Evolutionary conservation across 2,888 invertebrate genomes (phyloP).

Genomic region (Neoscelio sp.): DNA sequence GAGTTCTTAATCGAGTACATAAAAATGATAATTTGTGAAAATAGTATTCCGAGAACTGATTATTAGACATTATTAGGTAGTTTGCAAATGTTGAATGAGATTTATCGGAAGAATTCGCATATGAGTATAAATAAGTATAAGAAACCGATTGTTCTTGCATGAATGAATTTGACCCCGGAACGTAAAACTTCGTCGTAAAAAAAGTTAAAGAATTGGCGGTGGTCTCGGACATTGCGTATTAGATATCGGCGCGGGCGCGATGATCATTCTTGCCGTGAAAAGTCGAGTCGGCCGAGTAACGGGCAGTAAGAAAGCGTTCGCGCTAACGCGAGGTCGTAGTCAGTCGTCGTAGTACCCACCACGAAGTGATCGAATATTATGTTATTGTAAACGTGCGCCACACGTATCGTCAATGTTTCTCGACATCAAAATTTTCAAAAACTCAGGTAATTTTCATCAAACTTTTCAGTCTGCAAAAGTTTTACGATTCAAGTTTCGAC

Average conservation of each 20-base stretch:
- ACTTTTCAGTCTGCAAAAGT: background rate
- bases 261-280: slow-evolving; percentile 73
- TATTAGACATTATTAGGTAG: too few relatives aligned
- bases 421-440: slow-evolving; percentile 38
- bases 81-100: too few relatives aligned
- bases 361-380: too few relatives aligned
- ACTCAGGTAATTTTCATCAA: slow-evolving; percentile 48
- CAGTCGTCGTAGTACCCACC: slow-evolving; percentile 44
- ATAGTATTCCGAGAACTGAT: too few relatives aligned
- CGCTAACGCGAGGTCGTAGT: slow-evolving; percentile 79
- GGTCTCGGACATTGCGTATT: slow-evolving; percentile 60
- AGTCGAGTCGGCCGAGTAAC: slow-evolving; percentile 75
- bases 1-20: too few relatives aligned
- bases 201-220: slow-evolving; percentile 57
- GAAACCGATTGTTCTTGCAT: slow-evolving; percentile 35
- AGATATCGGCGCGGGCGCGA: slow-evolving; percentile 70
- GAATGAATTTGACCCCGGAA: slow-evolving; percentile 51
- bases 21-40: too few relatives aligned
- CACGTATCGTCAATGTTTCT: slow-evolving; percentile 65
- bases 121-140: too few relatives aligned
- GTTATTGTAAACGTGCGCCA: slow-evolving; percentile 45
- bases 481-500: background rate
- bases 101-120: too few relatives aligned
- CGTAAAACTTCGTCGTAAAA: slow-evolving; percentile 31
- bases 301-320: slow-evolving; percentile 81